phyloP scores from a whole-genome alignment of 1,140 invertebrate species.

The Pseudachorutes palmiensis region DNA sequence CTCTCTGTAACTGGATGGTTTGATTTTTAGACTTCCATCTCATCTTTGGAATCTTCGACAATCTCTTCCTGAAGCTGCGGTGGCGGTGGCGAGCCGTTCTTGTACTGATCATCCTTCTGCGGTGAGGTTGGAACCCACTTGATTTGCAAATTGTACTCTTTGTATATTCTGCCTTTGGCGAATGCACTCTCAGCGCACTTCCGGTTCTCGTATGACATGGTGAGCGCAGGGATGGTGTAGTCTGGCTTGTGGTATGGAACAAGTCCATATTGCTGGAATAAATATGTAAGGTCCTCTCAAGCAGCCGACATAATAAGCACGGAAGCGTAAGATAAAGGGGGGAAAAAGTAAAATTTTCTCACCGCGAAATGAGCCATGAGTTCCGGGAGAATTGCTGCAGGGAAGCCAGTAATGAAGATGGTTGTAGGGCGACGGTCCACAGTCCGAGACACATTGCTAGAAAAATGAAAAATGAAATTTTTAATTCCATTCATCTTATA shows the following conservation, averaged over 20 bases:
- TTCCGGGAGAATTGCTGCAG: conserved; percentile 59
- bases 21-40: not conserved
- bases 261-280: conserved; percentile 58
- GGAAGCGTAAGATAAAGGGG: no score
- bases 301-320: no score
- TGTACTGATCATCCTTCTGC: conserved; percentile 34
- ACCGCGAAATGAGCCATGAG: conserved; percentile 64
- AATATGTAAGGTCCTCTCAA: conserved; percentile 35
- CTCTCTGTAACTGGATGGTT: no score
- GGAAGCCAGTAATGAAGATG: conserved; percentile 67
- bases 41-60: conserved; percentile 42
- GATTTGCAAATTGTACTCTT: conserved; percentile 47
- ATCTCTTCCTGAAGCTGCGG: no score
- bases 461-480: conserved; percentile 46
- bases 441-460: conserved; percentile 46
- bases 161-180: conserved; percentile 57
- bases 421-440: conserved; percentile 73
- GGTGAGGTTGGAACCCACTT: conserved; percentile 40
- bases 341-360: conserved; percentile 40
- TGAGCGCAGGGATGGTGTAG: conserved; percentile 56
- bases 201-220: conserved; percentile 61
- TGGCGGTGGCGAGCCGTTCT: conserved; percentile 45
- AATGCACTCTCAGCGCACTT: conserved; percentile 64
- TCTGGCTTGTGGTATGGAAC: conserved; percentile 60
- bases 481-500: not conserved